A percentile compares a stretch with the other conserved stretches of the same genome.
Conservation (phyloP, 2,113 vertebrate genomes). For the Pelobates fuscus region DNA sequence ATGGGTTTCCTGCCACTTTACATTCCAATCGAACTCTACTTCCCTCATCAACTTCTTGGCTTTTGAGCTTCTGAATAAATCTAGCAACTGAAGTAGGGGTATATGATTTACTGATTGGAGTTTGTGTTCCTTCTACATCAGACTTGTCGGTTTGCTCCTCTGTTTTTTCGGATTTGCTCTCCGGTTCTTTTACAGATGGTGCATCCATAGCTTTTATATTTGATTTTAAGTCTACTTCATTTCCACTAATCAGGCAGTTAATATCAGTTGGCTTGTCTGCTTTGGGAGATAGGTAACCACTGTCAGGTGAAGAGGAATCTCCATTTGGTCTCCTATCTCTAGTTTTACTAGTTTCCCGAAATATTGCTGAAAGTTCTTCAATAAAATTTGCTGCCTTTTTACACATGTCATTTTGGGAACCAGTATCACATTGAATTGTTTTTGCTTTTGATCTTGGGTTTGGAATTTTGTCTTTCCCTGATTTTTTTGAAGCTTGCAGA, state of each 20-base stretch:
- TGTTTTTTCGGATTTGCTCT: conserved; percentile 43
- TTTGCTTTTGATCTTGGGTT: conserved; percentile 49
- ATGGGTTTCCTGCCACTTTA: conserved; percentile 82
- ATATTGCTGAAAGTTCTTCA: conserved; percentile 94
- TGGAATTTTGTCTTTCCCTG: conserved; percentile 48
- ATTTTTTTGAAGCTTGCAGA: conserved; percentile 50
- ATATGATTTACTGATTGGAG: conserved; percentile 17
- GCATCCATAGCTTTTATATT: conserved; percentile 55
- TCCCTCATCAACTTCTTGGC: conserved; percentile 93
- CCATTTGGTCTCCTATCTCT: conserved; percentile 77
- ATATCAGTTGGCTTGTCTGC: conserved; percentile 59
- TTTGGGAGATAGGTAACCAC: conserved; percentile 90
- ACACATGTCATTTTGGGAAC: conserved; percentile 77
- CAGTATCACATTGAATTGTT: conserved; percentile 58
- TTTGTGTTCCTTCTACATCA: conserved; percentile 1
- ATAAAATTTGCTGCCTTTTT: conserved; percentile 89
- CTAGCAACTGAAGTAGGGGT: conserved; percentile 69
- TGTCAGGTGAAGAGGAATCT: conserved; percentile 93
- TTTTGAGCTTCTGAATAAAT: conserved; percentile 91
- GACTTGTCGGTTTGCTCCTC: conserved; percentile 31
- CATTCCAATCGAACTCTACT: conserved; percentile 86
- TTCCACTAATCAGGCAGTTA: conserved; percentile 56
- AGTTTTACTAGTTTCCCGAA: conserved; percentile 76
- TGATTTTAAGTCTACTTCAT: conserved; percentile 41
- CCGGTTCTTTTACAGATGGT: conserved; percentile 6